Conservation (phyloP, 2,113 vertebrate genomes). For the Catagonus wagneri region DNA sequence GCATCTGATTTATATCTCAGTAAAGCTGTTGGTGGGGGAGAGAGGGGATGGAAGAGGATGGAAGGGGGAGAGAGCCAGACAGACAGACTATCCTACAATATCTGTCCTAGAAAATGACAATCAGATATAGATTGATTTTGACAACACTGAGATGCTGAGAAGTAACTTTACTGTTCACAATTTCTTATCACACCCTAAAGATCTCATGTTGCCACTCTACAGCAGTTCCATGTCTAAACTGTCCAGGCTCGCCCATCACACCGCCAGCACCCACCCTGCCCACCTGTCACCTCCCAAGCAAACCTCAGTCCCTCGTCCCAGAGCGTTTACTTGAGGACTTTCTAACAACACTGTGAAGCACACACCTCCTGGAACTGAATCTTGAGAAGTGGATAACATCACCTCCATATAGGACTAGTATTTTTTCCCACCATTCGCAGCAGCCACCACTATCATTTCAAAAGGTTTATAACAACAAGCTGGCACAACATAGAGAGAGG, state of each 20-base stretch:
- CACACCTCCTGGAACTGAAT: not conserved
- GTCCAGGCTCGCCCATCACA: not conserved
- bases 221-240: not conserved
- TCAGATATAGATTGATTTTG: not conserved
- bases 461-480: slow-evolving; percentile 36
- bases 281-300: not conserved
- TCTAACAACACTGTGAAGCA: not conserved
- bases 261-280: not conserved
- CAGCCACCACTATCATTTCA: not conserved
- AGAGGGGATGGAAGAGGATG: not conserved
- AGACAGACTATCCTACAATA: not conserved
- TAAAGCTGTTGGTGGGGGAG: not conserved
- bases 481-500: not conserved
- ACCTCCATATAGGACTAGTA: not conserved
- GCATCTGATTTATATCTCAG: not conserved
- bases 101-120: not conserved
- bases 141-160: not conserved
- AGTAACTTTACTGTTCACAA: not conserved
- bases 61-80: not conserved
- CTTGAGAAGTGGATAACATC: not conserved
- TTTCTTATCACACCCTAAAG: not conserved
- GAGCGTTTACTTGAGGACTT: not conserved
- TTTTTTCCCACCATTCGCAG: not conserved
- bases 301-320: not conserved
- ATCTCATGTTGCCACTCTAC: not conserved